Evolutionary conservation across 1,140 invertebrate species (phyloP), one percentile per base, ranked within the genome.

Genomic region (Drosophila elegans): DNA sequence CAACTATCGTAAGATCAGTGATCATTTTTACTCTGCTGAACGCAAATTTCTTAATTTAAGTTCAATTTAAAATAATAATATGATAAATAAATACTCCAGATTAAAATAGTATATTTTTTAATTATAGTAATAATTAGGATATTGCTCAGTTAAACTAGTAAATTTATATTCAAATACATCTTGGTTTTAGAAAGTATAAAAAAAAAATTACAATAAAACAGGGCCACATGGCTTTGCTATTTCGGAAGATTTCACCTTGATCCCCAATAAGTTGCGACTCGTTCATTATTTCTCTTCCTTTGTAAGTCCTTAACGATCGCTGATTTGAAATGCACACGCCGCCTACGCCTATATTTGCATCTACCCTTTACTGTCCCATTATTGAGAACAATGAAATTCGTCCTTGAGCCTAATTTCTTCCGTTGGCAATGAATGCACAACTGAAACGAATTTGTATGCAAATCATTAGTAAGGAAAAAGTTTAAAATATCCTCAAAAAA

Each of bases 351-450:
- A 45, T 41, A 69, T 75, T 55, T 64, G 53, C 67, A 71, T 71
- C 36, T 61, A 75, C 72, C 73, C 72, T 75, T 83, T 83, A 41
- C 46, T 59, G 67, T 54, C 45, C 44, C 45, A 42, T 45, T 44
- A 38, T 46, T 41, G 7, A 5, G 10, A 46, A 60, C 60, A 59
- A 42, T 59, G 16, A 27, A 16, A 46, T 71, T 71, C 45, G 71
- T 62, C 80, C 80, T 83, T 83, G 80, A 83, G 46, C 27, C 32
- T 16, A 36, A 29, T 73, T 51, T 60, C 7, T 12, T 53, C 13
- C 59, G 32, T 34, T 51, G 38, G 44, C 32, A 27, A 39, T 63
- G 29, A 44, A 54, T 7, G 12, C 34, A 48, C 44, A 29, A 64
- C 34, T 13, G 9, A 56, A 34, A 13, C 7, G 0, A 41, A 34